Evolutionary conservation across 2,113 vertebrate species (phyloP).

Genomic region (Antennarius striatus): DNA sequence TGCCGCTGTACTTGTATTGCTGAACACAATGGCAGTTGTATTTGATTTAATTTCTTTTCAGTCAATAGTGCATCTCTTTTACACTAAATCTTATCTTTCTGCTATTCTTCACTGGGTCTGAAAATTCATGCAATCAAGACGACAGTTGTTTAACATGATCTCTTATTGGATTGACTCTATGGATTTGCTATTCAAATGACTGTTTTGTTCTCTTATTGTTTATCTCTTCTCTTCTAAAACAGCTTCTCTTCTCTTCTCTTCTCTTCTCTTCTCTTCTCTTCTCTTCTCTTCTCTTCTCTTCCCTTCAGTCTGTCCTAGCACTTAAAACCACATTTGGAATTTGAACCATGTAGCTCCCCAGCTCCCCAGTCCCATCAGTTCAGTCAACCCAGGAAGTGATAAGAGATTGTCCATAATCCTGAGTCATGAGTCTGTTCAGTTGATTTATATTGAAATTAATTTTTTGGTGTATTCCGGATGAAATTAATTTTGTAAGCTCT

Average conservation of each 20-base stretch:
- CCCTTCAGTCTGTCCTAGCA: not conserved
- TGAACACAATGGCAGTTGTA: slow-evolving; percentile 4
- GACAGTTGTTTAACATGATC: slow-evolving; percentile 25
- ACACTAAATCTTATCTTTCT: slow-evolving; percentile 21
- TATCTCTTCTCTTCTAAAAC: not conserved
- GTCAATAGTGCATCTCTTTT: slow-evolving; percentile 31
- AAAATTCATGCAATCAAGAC: slow-evolving; percentile 25
- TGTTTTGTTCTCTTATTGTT: slow-evolving; percentile 9
- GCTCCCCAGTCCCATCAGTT: slow-evolving; percentile 1
- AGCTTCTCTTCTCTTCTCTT: not conserved
- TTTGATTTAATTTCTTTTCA: slow-evolving; percentile 37
- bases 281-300: not conserved
- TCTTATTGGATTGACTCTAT: slow-evolving; percentile 30
- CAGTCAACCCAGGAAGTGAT: slow-evolving; percentile 8
- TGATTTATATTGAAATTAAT: slow-evolving; percentile 56
- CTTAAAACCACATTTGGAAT: not conserved
- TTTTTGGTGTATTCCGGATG: slow-evolving; percentile 47
- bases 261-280: not conserved
- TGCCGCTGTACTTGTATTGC: not conserved
- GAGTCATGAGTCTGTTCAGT: slow-evolving; percentile 13
- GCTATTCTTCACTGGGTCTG: slow-evolving; percentile 25
- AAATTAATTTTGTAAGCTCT: slow-evolving; percentile 66
- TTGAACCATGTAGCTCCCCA: slow-evolving; percentile 1
- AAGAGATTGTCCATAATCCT: slow-evolving; percentile 21
- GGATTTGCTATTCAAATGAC: slow-evolving; percentile 28